phyloP scores from a whole-genome alignment of 2,113 vertebrate genomes.

The Cyphomyrus discorhynchus region DNA sequence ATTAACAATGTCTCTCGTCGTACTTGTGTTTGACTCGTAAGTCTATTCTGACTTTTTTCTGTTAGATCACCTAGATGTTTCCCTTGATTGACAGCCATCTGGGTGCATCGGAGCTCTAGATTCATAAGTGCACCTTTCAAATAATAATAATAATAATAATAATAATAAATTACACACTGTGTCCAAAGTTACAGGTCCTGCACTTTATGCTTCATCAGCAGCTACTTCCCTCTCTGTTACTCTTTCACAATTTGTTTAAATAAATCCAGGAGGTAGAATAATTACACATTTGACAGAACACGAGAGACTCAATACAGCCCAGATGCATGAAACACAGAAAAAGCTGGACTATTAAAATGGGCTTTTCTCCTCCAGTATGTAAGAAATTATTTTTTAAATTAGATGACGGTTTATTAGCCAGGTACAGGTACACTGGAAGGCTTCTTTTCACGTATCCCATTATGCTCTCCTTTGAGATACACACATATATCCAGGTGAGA shows the following conservation, averaged over 20 bases:
- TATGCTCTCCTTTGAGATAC: not conserved
- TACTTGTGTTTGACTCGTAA: not conserved
- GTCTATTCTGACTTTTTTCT: not conserved
- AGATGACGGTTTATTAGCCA: not conserved
- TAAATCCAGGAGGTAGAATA: not conserved
- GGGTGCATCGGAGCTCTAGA: not conserved
- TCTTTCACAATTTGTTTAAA: not conserved
- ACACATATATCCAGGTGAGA: not conserved
- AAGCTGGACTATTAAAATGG: not conserved
- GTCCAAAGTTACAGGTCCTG: not conserved
- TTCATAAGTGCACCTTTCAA: not conserved
- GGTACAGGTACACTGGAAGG: not conserved
- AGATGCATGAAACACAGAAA: not conserved
- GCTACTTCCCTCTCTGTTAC: not conserved
- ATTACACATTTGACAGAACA: not conserved
- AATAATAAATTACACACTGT: not conserved
- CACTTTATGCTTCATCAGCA: not conserved
- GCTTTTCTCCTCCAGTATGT: not conserved
- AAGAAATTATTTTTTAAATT: not conserved
- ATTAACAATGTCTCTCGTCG: not conserved
- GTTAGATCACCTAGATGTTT: not conserved
- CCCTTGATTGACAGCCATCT: not conserved
- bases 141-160: not conserved
- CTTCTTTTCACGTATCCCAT: not conserved
- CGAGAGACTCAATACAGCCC: not conserved